Base-by-base conservation (phyloP, 2,888 invertebrate species). In the Caenorhabditis sp. region DNA sequence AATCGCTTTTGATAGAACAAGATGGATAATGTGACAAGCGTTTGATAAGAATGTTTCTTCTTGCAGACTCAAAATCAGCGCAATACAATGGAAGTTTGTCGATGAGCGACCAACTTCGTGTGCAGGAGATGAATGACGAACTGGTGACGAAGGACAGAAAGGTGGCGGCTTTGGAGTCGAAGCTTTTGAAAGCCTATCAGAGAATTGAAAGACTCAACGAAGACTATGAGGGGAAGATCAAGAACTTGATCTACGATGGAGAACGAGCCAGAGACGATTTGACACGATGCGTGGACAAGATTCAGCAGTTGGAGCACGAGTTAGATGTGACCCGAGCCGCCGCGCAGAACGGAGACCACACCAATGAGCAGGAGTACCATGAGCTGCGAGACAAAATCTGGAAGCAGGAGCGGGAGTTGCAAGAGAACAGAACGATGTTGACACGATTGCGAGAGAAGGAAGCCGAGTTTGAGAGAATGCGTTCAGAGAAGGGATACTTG, bases 401-500 rank as follows among this genome's bases (percentile, higher is more conserved):
- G 82, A 82, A 74, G 37, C 79, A 82, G 50, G 78, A 82, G 28
- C 62, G 82, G 60, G 82, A 82, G 50, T 51, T 82, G 9, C 72
- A 82, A 28, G 82, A 82, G 24, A 56, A 28, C n/a, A 68, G 78
- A 11, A 68, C 68, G 3, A n/a, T 69, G 37, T 37, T 82, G 18
- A 61, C 51, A n/a, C 61, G 77, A n/a, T 15, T 78, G 0, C 35
- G 68, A 37, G 82, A 79, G 26, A 82, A 82, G 28, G 82, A 82
- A 20, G 69, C 69, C 3, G 78, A 82, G n/a, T 74, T 67, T n/a
- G 82, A 82, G 40, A 69, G 64, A 40, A 79, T 83, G 78, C 56
- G 64, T 15, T 74, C 76, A 1, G 83, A 85, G 56, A 76, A 82
- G 37, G 82, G 77, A n/a, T 84, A 76, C 61, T 71, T 85, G 32